phyloP scores from a whole-genome alignment of 2,113 vertebrate species.

The Beaufortia kweichowensis region DNA sequence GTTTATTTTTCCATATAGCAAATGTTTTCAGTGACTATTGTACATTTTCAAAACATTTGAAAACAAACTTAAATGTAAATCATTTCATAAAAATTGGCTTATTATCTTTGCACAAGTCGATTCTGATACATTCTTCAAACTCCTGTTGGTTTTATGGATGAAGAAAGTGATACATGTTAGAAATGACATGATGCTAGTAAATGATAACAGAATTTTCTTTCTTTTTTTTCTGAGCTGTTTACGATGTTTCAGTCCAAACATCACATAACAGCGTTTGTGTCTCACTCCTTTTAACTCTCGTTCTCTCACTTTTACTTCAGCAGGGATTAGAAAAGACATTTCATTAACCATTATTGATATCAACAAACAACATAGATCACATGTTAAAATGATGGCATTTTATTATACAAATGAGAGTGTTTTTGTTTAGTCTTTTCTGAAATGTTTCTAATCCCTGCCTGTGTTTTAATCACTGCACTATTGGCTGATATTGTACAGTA shows the following conservation, averaged over 20 bases:
- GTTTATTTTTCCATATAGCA: neutral
- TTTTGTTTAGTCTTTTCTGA: neutral
- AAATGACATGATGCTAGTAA: neutral
- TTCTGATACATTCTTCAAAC: too few species aligned
- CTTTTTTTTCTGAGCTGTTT: neutral
- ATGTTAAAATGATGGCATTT: too few species aligned
- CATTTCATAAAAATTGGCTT: too few species aligned
- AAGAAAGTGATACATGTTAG: neutral
- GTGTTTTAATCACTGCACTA: conserved; percentile 45
- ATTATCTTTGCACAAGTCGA: too few species aligned
- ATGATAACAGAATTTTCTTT: neutral
- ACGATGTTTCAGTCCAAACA: neutral
- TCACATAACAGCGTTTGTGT: conserved; percentile 20
- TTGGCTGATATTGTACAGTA: conserved; percentile 60
- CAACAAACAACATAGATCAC: neutral
- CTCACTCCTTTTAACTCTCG: conserved; percentile 29
- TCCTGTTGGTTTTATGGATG: too few species aligned
- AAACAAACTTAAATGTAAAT: too few species aligned
- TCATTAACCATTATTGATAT: neutral
- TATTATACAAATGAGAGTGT: too few species aligned
- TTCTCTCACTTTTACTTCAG: conserved; percentile 9
- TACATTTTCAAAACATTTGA: too few species aligned
- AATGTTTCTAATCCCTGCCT: conserved; percentile 17
- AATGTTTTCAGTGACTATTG: too few species aligned
- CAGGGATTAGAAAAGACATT: conserved; percentile 29